Percentiles rank a stretch among this genome's conserved stretches.
phyloP scores from a whole-genome alignment of 1,140 invertebrate genomes.

The Melitaea cinxia region DNA sequence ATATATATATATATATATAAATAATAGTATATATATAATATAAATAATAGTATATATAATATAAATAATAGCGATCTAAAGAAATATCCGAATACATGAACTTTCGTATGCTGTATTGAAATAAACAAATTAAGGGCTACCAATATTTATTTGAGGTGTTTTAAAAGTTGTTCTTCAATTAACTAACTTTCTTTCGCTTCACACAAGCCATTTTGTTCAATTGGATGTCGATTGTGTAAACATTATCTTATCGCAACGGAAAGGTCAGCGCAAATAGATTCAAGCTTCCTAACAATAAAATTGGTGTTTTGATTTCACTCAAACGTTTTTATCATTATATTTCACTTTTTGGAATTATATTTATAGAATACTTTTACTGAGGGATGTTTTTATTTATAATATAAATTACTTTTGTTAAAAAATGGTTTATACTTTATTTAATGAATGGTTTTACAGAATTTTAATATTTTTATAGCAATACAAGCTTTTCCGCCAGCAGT shows the following conservation, averaged over 20 bases:
- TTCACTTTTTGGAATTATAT: not conserved
- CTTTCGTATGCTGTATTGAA: too few species aligned
- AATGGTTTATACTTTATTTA: too few species aligned
- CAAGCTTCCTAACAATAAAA: slow-evolving; percentile 45
- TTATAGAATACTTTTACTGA: not conserved
- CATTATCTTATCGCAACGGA: slow-evolving; percentile 59
- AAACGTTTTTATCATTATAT: slow-evolving; percentile 17
- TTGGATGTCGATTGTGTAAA: slow-evolving; percentile 48
- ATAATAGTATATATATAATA: too few species aligned
- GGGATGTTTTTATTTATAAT: not conserved
- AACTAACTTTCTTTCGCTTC: slow-evolving; percentile 37
- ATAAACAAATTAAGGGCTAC: not conserved
- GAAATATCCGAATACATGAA: too few species aligned
- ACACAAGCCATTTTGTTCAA: slow-evolving; percentile 37
- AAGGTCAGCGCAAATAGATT: slow-evolving; percentile 54
- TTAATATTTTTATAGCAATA: too few species aligned
- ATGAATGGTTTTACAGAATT: too few species aligned
- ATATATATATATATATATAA: too few species aligned
- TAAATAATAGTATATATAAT: too few species aligned
- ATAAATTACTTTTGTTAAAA: too few species aligned
- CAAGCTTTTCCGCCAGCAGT: too few species aligned
- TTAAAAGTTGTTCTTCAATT: slow-evolving; percentile 16
- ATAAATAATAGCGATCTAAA: too few species aligned
- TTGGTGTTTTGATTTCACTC: slow-evolving; percentile 16
- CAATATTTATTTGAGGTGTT: not conserved